Evolutionary conservation across 2,888 invertebrate genomes (phyloP).

Genomic region (Oxycera nigricornis): DNA sequence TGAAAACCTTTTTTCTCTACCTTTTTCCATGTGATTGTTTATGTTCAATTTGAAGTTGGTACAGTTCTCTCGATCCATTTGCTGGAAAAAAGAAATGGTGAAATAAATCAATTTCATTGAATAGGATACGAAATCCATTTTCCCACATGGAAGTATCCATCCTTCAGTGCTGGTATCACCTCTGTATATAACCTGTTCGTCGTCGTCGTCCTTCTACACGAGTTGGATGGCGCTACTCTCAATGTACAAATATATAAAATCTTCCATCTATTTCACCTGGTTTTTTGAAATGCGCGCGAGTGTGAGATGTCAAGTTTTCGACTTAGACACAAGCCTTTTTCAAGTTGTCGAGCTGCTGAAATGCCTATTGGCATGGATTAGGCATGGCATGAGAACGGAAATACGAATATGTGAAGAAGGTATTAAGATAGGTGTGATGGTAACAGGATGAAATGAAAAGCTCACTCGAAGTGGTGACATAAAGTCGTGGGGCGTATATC

Average conservation of each 20-base stretch:
- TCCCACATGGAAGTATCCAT: background rate
- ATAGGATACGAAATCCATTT: slow-evolving; percentile 19
- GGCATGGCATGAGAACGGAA: background rate
- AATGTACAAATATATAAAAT: background rate
- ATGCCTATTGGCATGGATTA: slow-evolving; percentile 22
- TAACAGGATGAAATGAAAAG: slow-evolving; percentile 19
- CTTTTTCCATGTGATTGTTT: slow-evolving; percentile 27
- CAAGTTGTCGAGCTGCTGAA: slow-evolving; percentile 12
- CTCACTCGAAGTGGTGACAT: background rate
- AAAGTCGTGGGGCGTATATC: background rate
- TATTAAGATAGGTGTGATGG: background rate
- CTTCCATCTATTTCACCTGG: background rate
- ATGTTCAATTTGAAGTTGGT: slow-evolving; percentile 27
- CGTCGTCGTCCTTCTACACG: background rate
- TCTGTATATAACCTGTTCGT: background rate
- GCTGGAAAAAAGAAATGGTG: background rate
- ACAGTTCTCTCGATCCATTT: background rate
- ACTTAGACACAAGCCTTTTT: slow-evolving; percentile 15
- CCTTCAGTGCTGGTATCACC: background rate
- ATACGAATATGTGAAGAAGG: background rate
- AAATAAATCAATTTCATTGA: slow-evolving; percentile 35
- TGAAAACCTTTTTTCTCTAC: slow-evolving; percentile 10
- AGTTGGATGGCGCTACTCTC: background rate
- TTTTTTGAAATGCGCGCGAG: background rate
- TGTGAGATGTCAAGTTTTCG: slow-evolving; percentile 6